Conservation (phyloP, 2,113 vertebrate species). For the Solenodon paradoxus region DNA sequence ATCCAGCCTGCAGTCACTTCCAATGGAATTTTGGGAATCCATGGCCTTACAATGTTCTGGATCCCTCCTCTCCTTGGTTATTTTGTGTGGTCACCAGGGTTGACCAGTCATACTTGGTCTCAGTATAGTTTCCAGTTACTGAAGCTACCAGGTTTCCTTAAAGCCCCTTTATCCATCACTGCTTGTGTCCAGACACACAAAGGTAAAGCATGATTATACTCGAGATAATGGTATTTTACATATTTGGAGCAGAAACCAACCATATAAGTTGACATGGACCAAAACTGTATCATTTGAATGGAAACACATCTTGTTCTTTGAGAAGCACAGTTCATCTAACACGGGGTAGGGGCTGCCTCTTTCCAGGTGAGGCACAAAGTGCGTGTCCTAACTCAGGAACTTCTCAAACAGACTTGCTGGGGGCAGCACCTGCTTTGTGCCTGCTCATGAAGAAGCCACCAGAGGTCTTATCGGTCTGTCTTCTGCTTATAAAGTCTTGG, state of each 20-base stretch:
- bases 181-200: too few species aligned
- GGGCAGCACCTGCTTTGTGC: not conserved
- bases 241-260: not conserved
- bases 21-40: not conserved
- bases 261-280: not conserved
- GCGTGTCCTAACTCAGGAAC: not conserved
- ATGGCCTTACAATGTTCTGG: accelerated
- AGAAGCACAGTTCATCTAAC: not conserved
- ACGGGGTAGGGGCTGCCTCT: not conserved
- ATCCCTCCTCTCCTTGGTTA: not conserved
- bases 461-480: not conserved
- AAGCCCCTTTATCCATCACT: not conserved
- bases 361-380: not conserved
- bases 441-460: not conserved
- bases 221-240: not conserved
- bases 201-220: accelerated
- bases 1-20: not conserved
- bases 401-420: not conserved
- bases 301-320: not conserved
- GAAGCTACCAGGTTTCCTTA: not conserved
- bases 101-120: not conserved
- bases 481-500: not conserved
- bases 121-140: not conserved
- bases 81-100: not conserved
- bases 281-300: not conserved